Evolutionary conservation across 2,797 vertebrate genomes (phyloP), one percentile per base, ranked within the genome.

Genomic region (Halcyon chelicuti): DNA sequence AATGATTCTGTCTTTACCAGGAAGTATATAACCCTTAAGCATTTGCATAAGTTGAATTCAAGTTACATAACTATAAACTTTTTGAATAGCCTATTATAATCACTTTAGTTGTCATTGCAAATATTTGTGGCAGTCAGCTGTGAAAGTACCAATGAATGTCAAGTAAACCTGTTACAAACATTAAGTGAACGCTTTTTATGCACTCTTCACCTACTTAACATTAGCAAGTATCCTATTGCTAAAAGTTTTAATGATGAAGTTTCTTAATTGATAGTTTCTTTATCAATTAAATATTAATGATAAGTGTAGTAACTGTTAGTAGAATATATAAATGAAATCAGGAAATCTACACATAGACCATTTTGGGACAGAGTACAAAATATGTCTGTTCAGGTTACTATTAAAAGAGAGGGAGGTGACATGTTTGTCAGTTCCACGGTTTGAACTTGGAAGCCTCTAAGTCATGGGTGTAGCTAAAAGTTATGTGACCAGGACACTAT

Each of bases 341-440:
- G 21, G 18, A 22, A 22, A 29, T 28, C 21, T 74, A 29, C 7
- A 1, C 14, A 2, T 12, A 55, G 35, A 25, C 39, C 0, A 0
- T 67, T 2, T 66, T 57, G 61, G 67, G 72, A 63, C 52, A 84
- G 55, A 85, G 33, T 8, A 28, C 37, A 67, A 66, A 31, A 12
- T 17, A 21, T 26, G 10, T 35, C 61, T 86, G 28, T 47, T 4
- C 7, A 40, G 13, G 63, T 25, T 46, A 2, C 11, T 54, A 2
- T 4, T 47, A 29, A 47, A n/a, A 74, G 23, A 35, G 11, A 42
- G 42, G 7, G 12, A 62, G 54, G 29, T 23, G 39, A 4, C 25
- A 9, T 8, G 37, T 26, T 25, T 89, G 54, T 15, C 23, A 29
- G 11, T 80, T 62, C 18, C 18, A 8, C 23, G 11, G 10, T 52